Conservation (phyloP, 2,797 vertebrate species). For the Sciurus vulgaris region DNA sequence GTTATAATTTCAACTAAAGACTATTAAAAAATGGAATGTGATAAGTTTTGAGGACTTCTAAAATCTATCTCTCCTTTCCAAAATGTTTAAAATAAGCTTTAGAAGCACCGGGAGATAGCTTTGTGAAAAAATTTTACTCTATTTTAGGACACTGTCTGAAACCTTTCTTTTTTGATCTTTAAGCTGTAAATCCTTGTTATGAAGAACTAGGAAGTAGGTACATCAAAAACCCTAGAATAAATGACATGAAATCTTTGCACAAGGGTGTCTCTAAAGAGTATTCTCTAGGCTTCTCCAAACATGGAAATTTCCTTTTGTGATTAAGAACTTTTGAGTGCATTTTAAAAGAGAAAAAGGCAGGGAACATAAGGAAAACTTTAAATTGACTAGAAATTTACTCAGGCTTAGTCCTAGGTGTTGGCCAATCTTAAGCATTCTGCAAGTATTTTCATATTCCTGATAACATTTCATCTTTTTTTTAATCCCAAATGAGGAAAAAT, state of each 20-base stretch:
- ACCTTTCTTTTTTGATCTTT: constrained; percentile 74
- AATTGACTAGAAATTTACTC: constrained; percentile 39
- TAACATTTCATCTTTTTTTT: constrained; percentile 56
- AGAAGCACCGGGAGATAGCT: constrained; percentile 68
- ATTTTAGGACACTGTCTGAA: constrained; percentile 78
- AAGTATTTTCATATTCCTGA: constrained; percentile 47
- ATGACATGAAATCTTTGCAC: constrained; percentile 49
- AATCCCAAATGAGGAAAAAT: constrained; percentile 68
- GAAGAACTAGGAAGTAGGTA: constrained; percentile 62
- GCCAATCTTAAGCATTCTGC: constrained; percentile 46
- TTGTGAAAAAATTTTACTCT: constrained; percentile 60
- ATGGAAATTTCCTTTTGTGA: constrained; percentile 58
- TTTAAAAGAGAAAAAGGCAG: constrained; percentile 20
- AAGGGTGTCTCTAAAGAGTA: constrained; percentile 32
- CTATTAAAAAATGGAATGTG: constrained; percentile 71
- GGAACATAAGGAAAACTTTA: constrained; percentile 19
- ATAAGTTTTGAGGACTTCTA: constrained; percentile 58
- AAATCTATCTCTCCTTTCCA: constrained; percentile 59
- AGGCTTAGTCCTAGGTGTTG: neutral
- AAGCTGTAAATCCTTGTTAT: constrained; percentile 74
- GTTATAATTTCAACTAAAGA: constrained; percentile 65
- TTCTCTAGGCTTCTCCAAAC: constrained; percentile 38
- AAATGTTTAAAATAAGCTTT: constrained; percentile 75
- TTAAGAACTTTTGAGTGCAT: constrained; percentile 54
- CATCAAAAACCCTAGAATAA: constrained; percentile 55